Evolutionary conservation across 2,888 invertebrate genomes (phyloP), one percentile per base, ranked within the genome.

Genomic region (Amorpha juglandis): DNA sequence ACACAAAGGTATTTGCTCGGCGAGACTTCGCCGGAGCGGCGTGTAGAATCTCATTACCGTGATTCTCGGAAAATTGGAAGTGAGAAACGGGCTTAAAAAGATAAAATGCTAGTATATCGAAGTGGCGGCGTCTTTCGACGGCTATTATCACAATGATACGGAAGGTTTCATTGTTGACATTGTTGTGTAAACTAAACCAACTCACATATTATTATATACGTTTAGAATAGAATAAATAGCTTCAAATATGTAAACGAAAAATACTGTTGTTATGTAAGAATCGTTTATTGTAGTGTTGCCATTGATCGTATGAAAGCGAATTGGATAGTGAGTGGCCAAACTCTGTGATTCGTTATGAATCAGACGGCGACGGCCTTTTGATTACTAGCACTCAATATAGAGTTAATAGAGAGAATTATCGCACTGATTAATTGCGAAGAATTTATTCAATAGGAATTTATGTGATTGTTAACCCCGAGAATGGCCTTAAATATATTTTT

Each of bases 1-100:
- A 92, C 88, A 92, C 92, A 93, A 81, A 75, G 72, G 69, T 87
- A 80, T 92, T 92, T 90, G 82, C 84, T 78, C 82, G 84, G 79
- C 81, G 87, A 83, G 89, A 86, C 88, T 87, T 80, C 83, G 84
- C 67, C 79, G 83, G 80, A 80, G 85, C 87, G 87, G 86, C 86
- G 83, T 87, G 88, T 85, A 87, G 90, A 90, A 88, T 87, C 91
- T 92, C 92, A 92, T 92, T 92, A 92, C 90, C 77, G 79, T 74
- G 80, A 74, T 93, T 93, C 92, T 88, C 74, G 78, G 92, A 92
- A 93, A 87, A 88, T 86, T 90, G 82, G 82, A 90, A 89, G 92
- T 91, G 92, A 90, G 91, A 91, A 92, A 89, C 81, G 81, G 83
- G 81, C 87, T 87, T 88, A 87, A 89, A 90, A 88, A 90, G 84